These are phyloP conservation scores for Scelioninae gen. 2 DNA, from an alignment of 2,888 invertebrate species.

Conservation along the genomic window DNA sequence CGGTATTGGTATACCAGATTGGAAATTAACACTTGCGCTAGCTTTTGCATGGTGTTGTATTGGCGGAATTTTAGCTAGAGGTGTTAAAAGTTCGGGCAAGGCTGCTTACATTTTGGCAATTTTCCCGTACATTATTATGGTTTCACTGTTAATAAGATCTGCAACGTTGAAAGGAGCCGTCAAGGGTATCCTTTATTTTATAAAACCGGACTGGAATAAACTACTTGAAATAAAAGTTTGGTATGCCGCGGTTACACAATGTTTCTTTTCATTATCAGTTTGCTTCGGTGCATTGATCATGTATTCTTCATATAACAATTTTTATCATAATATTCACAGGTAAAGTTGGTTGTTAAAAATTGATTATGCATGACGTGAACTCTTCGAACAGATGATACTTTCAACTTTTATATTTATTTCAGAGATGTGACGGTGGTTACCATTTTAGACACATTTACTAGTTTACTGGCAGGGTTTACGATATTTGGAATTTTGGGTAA, in stretches of 20 bases:
- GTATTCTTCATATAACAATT: constrained; percentile 80
- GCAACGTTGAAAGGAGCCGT: constrained; percentile 79
- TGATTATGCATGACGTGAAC: too few species aligned
- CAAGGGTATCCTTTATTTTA: constrained; percentile 81
- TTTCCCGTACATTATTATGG: constrained; percentile 81
- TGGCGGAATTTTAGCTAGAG: constrained; percentile 77
- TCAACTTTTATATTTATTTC: constrained; percentile 22
- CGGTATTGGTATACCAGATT: constrained; percentile 78
- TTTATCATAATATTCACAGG: constrained; percentile 79
- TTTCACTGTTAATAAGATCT: constrained; percentile 79
- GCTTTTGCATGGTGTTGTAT: constrained; percentile 77
- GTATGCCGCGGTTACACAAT: constrained; percentile 81
- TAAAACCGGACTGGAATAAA: constrained; percentile 78
- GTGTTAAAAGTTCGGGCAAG: constrained; percentile 79
- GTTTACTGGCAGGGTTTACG: constrained; percentile 87
- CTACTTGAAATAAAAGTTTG: constrained; percentile 80
- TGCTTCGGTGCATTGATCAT: constrained; percentile 81
- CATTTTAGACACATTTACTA: constrained; percentile 88
- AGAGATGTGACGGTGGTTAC: constrained; percentile 87
- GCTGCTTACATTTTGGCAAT: constrained; percentile 84
- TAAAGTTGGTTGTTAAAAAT: too few species aligned
- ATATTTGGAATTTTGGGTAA: constrained; percentile 91
- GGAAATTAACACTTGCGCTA: constrained; percentile 77
- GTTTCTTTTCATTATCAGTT: constrained; percentile 80
- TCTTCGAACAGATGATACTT: neutral